A percentile compares a stretch with the other conserved stretches of the same genome.
phyloP scores from a whole-genome alignment of 2,797 vertebrate species.

The Pangasius djambal region DNA sequence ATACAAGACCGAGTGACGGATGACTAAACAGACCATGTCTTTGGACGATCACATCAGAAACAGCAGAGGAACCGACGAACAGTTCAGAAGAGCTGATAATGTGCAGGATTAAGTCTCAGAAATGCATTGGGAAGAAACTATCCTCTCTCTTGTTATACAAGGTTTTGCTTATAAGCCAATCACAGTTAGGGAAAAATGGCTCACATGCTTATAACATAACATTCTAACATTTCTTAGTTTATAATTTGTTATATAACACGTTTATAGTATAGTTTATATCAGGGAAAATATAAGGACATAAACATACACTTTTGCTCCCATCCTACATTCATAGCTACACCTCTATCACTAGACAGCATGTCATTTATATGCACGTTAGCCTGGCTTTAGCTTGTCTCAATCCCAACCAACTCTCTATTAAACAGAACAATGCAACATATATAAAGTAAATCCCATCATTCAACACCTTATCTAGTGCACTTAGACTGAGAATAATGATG shows the following conservation, averaged over 20 bases:
- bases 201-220: background rate
- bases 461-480: background rate
- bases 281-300: too few species aligned
- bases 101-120: background rate
- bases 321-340: background rate
- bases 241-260: background rate
- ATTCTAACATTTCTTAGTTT: background rate
- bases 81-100: background rate
- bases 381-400: background rate
- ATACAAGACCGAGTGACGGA: background rate
- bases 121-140: background rate
- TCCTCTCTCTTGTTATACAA: background rate
- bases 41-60: background rate
- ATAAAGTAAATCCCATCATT: background rate
- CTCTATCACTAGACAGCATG: background rate
- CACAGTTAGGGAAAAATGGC: too few species aligned
- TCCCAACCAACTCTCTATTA: background rate
- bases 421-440: background rate
- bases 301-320: background rate
- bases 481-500: background rate
- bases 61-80: background rate
- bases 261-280: background rate
- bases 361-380: background rate
- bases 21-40: background rate
- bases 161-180: background rate